Percentiles rank a stretch among this genome's conserved stretches.
phyloP scores from a whole-genome alignment of 2,888 invertebrate genomes.

The Beris morrisii region DNA sequence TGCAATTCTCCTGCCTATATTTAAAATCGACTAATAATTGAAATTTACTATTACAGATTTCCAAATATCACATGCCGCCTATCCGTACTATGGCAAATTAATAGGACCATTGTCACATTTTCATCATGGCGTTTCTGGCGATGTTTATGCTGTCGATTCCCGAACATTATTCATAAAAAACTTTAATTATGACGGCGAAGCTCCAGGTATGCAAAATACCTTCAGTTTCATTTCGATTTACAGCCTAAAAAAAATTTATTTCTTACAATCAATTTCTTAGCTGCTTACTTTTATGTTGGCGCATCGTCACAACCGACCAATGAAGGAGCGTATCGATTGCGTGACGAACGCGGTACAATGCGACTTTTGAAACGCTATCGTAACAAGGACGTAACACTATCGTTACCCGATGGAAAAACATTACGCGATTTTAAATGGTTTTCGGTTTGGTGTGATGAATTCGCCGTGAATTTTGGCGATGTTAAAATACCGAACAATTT shows the following conservation, averaged over 20 bases:
- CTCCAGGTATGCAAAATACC: slow-evolving; percentile 66
- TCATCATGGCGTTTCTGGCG: slow-evolving; percentile 83
- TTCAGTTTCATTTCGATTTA: slow-evolving; percentile 4
- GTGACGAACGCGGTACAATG: slow-evolving; percentile 82
- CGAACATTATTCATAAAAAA: slow-evolving; percentile 83
- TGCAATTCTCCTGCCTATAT: no score
- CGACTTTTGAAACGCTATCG: slow-evolving; percentile 77
- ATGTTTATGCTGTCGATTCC: slow-evolving; percentile 85
- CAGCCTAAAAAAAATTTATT: not conserved
- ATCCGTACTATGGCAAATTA: slow-evolving; percentile 74
- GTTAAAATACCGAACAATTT: slow-evolving; percentile 75
- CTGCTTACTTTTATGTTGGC: slow-evolving; percentile 90
- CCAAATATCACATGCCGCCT: slow-evolving; percentile 48
- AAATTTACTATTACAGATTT: slow-evolving; percentile 10
- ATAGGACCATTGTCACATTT: slow-evolving; percentile 76
- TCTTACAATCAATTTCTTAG: slow-evolving; percentile 57
- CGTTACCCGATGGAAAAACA: slow-evolving; percentile 84
- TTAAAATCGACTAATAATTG: no score
- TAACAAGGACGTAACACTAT: slow-evolving; percentile 79
- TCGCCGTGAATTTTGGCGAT: slow-evolving; percentile 87
- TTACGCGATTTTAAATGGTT: slow-evolving; percentile 83
- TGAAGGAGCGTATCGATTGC: slow-evolving; percentile 69
- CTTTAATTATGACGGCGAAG: slow-evolving; percentile 89
- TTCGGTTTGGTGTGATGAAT: slow-evolving; percentile 90
- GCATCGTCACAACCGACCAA: slow-evolving; percentile 67